Conservation (phyloP, 2,113 vertebrate genomes). For the Merops nubicus region DNA sequence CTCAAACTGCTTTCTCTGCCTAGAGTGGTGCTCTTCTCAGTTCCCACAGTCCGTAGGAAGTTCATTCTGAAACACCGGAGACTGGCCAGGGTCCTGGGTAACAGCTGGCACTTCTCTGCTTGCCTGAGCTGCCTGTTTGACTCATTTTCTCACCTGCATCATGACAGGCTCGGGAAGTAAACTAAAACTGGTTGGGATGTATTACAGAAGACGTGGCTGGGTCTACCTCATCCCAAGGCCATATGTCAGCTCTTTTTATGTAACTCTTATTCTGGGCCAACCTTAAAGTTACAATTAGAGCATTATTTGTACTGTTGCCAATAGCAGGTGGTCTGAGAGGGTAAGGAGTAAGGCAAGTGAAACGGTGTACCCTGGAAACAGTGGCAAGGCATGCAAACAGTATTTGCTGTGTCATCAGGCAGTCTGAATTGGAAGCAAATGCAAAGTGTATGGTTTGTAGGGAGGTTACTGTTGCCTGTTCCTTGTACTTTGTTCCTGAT, state of each 20-base stretch:
- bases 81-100: neutral
- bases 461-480: neutral
- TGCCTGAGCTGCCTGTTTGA: neutral
- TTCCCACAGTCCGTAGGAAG: neutral
- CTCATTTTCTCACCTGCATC: neutral
- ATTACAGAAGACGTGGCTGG: neutral
- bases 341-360: neutral
- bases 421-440: neutral
- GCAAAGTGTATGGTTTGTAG: no score
- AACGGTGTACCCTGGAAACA: neutral
- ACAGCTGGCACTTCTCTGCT: neutral
- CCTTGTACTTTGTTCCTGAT: neutral
- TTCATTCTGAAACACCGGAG: neutral
- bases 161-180: neutral
- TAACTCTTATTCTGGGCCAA: neutral
- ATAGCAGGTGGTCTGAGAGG: neutral
- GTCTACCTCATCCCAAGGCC: neutral
- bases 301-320: neutral
- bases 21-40: neutral
- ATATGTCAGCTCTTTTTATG: fast-evolving
- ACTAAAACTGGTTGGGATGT: fast-evolving
- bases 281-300: neutral
- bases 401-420: neutral
- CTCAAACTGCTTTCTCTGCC: neutral
- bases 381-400: neutral